Evolutionary conservation across 2,888 invertebrate species (phyloP).

Genomic region (Stomorhina lunata): DNA sequence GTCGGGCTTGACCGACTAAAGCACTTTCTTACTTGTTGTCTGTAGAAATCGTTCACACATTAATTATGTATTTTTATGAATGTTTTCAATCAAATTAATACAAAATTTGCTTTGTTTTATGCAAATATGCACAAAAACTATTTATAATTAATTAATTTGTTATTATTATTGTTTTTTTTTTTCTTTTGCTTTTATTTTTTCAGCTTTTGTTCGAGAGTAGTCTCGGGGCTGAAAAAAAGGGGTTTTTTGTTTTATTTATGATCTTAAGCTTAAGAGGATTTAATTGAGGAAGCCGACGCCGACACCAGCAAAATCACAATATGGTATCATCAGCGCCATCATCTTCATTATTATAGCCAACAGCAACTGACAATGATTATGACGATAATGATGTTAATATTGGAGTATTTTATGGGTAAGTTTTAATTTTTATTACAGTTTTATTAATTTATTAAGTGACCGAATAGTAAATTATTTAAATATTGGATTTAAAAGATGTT

Average conservation of each 20-base stretch:
- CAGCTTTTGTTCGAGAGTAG: not conserved
- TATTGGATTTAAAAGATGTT: not conserved
- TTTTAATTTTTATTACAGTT: slow-evolving; percentile 5
- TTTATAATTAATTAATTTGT: slow-evolving; percentile 36
- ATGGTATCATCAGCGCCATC: not conserved
- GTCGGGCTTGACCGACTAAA: too few relatives aligned
- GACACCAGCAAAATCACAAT: too few relatives aligned
- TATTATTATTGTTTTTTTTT: slow-evolving; percentile 20
- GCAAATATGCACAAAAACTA: slow-evolving; percentile 36
- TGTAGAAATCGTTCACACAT: slow-evolving; percentile 57
- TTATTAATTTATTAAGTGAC: slow-evolving; percentile 12
- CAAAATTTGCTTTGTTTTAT: slow-evolving; percentile 37
- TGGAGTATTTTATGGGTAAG: slow-evolving; percentile 8
- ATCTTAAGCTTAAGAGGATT: not conserved
- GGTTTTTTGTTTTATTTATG: not conserved
- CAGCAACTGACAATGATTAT: too few relatives aligned
- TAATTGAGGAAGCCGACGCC: slow-evolving; percentile 38
- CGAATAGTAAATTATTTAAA: not conserved
- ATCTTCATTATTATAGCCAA: too few relatives aligned
- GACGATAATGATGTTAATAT: too few relatives aligned
- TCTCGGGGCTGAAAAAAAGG: not conserved
- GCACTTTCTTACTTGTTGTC: too few relatives aligned
- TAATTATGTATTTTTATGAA: slow-evolving; percentile 46
- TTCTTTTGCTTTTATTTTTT: not conserved
- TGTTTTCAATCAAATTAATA: slow-evolving; percentile 47